These are phyloP conservation scores for Augochlora pura DNA, from an alignment of 1,140 invertebrate genomes.

Conservation along the genomic window DNA sequence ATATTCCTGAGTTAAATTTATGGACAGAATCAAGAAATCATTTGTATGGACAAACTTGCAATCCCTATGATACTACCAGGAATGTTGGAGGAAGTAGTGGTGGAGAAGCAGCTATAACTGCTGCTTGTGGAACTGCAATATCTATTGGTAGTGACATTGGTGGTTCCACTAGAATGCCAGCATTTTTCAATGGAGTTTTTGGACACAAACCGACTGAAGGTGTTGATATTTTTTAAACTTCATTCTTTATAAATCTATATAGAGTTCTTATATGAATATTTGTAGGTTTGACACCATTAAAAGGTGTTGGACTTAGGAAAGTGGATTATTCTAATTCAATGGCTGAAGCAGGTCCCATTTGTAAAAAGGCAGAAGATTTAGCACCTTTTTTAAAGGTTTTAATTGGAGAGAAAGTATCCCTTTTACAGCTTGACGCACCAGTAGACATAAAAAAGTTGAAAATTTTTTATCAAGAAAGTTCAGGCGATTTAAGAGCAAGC, in stretches of 20 bases:
- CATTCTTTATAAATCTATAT: conserved; percentile 5
- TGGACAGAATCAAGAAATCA: conserved; percentile 96
- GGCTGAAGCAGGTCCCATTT: conserved; percentile 89
- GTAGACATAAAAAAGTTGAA: conserved; percentile 86
- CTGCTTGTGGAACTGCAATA: conserved; percentile 90
- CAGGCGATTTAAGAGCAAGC: conserved; percentile 85
- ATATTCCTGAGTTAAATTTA: conserved; percentile 93
- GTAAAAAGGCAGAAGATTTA: conserved; percentile 88
- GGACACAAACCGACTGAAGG: conserved; percentile 93
- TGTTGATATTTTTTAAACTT: conserved; percentile 55
- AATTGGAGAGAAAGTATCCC: conserved; percentile 78
- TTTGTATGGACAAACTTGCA: conserved; percentile 94
- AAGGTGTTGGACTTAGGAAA: conserved; percentile 83
- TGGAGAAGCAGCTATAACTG: conserved; percentile 87
- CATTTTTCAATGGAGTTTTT: conserved; percentile 96
- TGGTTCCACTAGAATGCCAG: conserved; percentile 96
- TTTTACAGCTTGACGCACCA: conserved; percentile 75
- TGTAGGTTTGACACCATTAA: conserved; percentile 75
- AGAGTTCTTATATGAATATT: conserved; percentile 13
- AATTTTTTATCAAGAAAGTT: conserved; percentile 89
- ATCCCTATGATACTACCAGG: conserved; percentile 93
- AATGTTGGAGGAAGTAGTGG: conserved; percentile 93
- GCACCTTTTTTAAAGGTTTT: conserved; percentile 85
- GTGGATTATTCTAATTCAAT: conserved; percentile 82
- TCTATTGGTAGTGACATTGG: conserved; percentile 96